Evolutionary conservation across 2,113 vertebrate species (phyloP), one percentile per base, ranked within the genome.

Genomic region (Eidolon helvum): DNA sequence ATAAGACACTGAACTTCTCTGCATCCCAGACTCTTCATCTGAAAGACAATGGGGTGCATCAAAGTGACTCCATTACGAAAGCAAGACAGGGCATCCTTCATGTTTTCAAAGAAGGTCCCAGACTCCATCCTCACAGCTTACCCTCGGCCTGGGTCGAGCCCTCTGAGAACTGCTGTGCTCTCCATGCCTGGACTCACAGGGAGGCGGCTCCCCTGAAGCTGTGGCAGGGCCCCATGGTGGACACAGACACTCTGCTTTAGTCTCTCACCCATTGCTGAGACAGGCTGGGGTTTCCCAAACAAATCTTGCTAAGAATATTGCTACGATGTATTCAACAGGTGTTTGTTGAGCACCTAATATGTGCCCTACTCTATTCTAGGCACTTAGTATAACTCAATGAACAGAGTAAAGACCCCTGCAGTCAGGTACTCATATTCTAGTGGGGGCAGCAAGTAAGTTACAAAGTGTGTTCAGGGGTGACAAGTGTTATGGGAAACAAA

Each of bases 121-220:
- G 57, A 22, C n/a, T 33, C 7, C 83, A 53, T 15, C 30, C 40
- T 65, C 19, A 10, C 69, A 5, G 43, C 24, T 30, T 21, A 18
- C 26, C 21, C 3, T 1, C 10, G 18, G 43, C 43, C 33, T 2
- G 7, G 26, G 3, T 38, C 33, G 24, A 2, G 21, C n/a, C 40
- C 33, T 5, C 57, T 26, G 63, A 57, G 45, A 75, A 40, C 35
- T 18, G 10, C 11, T 61, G 53, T 11, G 12, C 26, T 71, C 26
- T 77, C 66, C 87, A 50, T 28, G 21, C 78, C 35, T 45, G 2
- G 2, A 0, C 30, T 9, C 43, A 15, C 40, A 2, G 16, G 61
- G n/a, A 72, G 24, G 26, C 48, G 3, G 7, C 48, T 35, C 0
- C 43, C 21, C 9, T 6, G 14, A 7, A 5, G 55, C 19, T 21